Evolutionary conservation across 2,113 vertebrate species (phyloP), one percentile per base, ranked within the genome.

Genomic region (Strigops habroptila): DNA sequence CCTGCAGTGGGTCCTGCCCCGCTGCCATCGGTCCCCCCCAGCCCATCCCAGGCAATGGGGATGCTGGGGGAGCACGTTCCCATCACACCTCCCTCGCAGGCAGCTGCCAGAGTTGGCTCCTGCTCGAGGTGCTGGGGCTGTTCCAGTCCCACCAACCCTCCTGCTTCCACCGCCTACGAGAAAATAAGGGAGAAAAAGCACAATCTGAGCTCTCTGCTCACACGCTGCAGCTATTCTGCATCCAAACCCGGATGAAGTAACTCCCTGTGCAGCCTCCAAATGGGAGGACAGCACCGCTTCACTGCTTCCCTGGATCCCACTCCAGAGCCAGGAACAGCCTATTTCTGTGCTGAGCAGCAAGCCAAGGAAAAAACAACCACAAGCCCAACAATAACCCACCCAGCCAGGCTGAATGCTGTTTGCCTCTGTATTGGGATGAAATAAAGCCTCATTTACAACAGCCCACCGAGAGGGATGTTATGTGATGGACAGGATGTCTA

Each of bases 61-160:
- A 69, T 3, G 1, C 24, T 25, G 2, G 0, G 55, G 49, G 25
- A 52, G 16, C 17, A 1, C 2, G 1, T 30, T 12, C 59, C 24
- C 10, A 0, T 25, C 82, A 12, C 87, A 14, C 5, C 67, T 63
- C 75, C 88, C 69, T 55, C 4, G 5, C 55, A 60, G 37, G 70
- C 52, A 89, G 64, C 59, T 69, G 71, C 86, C 71, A 33, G 64
- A 12, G 39, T 82, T 75, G 77, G 81, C 55, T 89, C 41, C 85
- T 25, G 73, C 46, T 60, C 62, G 0, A 19, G 39, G 31, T 17
- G 62, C 86, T 71, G 82, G 73, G 82, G 57, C 68, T 68, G 78
- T n/a, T 84, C 86, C 86, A 73, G 57, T 23, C 46, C 64, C 62
- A 41, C 33, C 71, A 73, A 11, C 53, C 46, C 62, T n/a, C 44